phyloP scores from a whole-genome alignment of 2,888 invertebrate genomes.

The Podotricha telesiphe region DNA sequence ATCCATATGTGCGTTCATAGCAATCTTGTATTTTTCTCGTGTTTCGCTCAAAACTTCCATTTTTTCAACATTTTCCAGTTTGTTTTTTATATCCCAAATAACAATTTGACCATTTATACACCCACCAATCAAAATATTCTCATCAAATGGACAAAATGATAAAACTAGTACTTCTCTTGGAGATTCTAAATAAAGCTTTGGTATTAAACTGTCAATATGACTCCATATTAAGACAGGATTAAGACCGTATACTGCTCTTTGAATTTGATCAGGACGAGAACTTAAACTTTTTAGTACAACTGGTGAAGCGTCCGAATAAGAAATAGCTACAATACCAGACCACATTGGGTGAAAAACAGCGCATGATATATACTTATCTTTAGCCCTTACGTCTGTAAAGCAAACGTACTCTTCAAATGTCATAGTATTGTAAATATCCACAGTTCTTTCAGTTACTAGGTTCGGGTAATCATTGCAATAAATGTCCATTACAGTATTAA shows the following conservation, averaged over 20 bases:
- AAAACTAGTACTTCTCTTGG: constrained; percentile 86
- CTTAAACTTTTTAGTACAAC: constrained; percentile 70
- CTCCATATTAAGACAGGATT: constrained; percentile 90
- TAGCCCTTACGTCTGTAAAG: constrained; percentile 87
- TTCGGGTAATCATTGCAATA: constrained; percentile 85
- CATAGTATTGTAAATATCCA: constrained; percentile 65
- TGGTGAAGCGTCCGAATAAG: constrained; percentile 85
- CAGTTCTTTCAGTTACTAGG: constrained; percentile 65
- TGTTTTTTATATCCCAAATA: constrained; percentile 87
- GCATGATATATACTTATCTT: constrained; percentile 86
- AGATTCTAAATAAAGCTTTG: constrained; percentile 87
- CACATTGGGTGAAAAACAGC: constrained; percentile 88
- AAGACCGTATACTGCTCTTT: constrained; percentile 83
- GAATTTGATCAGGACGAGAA: constrained; percentile 74
- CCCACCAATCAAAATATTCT: constrained; percentile 88
- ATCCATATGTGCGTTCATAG: constrained; percentile 85
- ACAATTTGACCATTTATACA: constrained; percentile 88
- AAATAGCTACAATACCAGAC: constrained; percentile 86
- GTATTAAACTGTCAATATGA: constrained; percentile 86
- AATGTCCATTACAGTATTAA: constrained; percentile 83
- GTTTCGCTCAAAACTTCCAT: constrained; percentile 85
- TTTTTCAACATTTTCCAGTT: constrained; percentile 85
- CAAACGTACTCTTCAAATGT: constrained; percentile 83
- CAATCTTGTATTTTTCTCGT: constrained; percentile 85
- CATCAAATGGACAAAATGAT: constrained; percentile 87